Percentiles rank a stretch among this genome's conserved stretches.
These are phyloP conservation scores for Tenrec ecaudatus DNA, from an alignment of 2,113 vertebrate species.

Conservation along the genomic window DNA sequence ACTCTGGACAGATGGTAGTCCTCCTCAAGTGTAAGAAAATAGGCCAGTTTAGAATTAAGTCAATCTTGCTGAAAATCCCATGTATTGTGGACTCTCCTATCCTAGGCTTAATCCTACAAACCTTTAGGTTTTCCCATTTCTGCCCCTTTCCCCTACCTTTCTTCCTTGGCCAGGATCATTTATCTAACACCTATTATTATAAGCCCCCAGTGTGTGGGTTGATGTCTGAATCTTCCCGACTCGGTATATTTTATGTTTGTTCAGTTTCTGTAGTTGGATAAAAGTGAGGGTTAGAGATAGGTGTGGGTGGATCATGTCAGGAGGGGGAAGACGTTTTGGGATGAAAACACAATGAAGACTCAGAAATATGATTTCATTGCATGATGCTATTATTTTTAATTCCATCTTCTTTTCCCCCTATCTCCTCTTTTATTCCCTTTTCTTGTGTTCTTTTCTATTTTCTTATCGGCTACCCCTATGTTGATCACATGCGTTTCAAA, in stretches of 20 bases:
- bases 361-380: neutral
- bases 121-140: neutral
- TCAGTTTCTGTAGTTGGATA: conserved; percentile 30
- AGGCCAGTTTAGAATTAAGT: neutral
- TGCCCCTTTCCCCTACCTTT: neutral
- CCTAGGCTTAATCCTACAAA: neutral
- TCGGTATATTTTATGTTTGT: conserved; percentile 46
- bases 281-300: conserved; percentile 8
- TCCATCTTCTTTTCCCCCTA: too few species aligned
- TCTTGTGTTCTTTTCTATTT: neutral
- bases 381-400: neutral
- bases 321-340: neutral
- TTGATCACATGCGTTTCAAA: neutral
- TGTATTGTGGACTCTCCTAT: neutral
- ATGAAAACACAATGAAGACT: conserved; percentile 7
- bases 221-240: conserved; percentile 53
- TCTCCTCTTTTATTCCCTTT: too few species aligned
- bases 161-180: neutral
- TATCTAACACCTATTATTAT: conserved; percentile 26
- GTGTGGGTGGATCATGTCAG: neutral
- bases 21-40: neutral
- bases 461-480: neutral
- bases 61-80: neutral
- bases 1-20: neutral
- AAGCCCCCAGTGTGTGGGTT: conserved; percentile 9